Base-by-base conservation (phyloP, 2,888 invertebrate species). In the Agriopis aurantiaria region DNA sequence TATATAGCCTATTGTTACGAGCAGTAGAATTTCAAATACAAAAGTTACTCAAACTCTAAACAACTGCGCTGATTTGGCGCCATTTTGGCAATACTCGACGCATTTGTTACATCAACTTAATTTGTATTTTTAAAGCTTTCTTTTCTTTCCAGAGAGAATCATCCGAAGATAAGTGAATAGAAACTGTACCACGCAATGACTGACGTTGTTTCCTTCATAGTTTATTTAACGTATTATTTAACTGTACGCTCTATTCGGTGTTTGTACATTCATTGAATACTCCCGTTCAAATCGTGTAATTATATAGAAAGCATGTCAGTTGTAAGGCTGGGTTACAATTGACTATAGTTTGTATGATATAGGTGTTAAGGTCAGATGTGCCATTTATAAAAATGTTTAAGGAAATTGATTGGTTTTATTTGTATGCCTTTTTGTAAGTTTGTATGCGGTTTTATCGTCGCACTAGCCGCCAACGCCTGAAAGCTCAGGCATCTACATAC, bases 271-370 rank as follows among this genome's bases (percentile, higher is more conserved):
- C 75, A 80, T 81, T 81, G 76, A 89, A 87, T 88, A 89, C 88
- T 89, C 87, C 83, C 75, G 73, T 78, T 78, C 74, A 69, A 75
- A 77, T 23, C 75, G 69, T 68, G 68, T 76, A 74, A 78, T 75
- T 73, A 78, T 78, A 75, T 80, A 72, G 80, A 78, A 75, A 75
- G 45, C 74, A 75, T 73, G 91, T 88, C 92, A 88, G 88, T 91
- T 89, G 91, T 88, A 92, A 90, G 93, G 93, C 92, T 94, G 93
- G 93, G 93, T 90, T 93, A 81, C 91, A 88, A 89, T 91, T 91
- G 91, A 81, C 89, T 75, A 69, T 85, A 85, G 79, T 75, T 74
- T 88, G 86, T 89, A 88, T 81, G 56, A 73, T 75, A 85, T 88
- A 88, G 85, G 72, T 55, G 69, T 68, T 87, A 89, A 88, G 86